A percentile compares a stretch with the other conserved stretches of the same genome.
Evolutionary conservation across 2,113 vertebrate genomes (phyloP).

Genomic region (Salminus brasiliensis): DNA sequence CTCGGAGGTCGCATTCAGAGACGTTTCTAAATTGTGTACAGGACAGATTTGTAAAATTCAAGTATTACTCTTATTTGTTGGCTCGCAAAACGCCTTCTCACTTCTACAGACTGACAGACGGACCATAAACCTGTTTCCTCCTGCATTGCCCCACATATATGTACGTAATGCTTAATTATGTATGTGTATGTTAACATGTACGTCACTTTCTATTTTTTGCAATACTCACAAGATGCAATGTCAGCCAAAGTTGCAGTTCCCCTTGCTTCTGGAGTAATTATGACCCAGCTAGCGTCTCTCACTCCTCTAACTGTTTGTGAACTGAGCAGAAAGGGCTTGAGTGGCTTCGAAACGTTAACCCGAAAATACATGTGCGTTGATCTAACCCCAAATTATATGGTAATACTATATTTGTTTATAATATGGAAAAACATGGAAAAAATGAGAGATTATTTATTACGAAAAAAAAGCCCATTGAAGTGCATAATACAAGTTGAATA

Average conservation of each 20-base stretch:
- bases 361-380: slow-evolving; percentile 63
- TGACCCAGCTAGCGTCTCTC: slow-evolving; percentile 59
- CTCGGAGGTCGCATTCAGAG: slow-evolving; percentile 47
- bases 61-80: slow-evolving; percentile 80
- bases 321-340: slow-evolving; percentile 72
- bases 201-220: slow-evolving; percentile 73
- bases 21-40: slow-evolving; percentile 79
- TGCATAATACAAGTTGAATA: slow-evolving; percentile 57
- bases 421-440: slow-evolving; percentile 62
- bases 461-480: slow-evolving; percentile 51
- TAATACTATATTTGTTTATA: slow-evolving; percentile 68
- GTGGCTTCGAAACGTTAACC: slow-evolving; percentile 46
- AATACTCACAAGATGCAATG: slow-evolving; percentile 74
- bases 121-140: slow-evolving; percentile 72
- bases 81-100: slow-evolving; percentile 87
- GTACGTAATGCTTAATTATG: slow-evolving; percentile 79
- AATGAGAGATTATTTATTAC: slow-evolving; percentile 61
- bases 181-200: slow-evolving; percentile 76
- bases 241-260: slow-evolving; percentile 67
- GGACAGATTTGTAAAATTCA: slow-evolving; percentile 81
- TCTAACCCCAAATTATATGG: slow-evolving; percentile 56
- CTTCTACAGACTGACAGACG: slow-evolving; percentile 78
- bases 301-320: slow-evolving; percentile 65
- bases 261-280: slow-evolving; percentile 56
- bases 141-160: slow-evolving; percentile 72